A percentile compares a stretch with the other conserved stretches of the same genome.
These are phyloP conservation scores for Zosterops borbonicus DNA, from an alignment of 2,113 vertebrate genomes.

Conservation along the genomic window DNA sequence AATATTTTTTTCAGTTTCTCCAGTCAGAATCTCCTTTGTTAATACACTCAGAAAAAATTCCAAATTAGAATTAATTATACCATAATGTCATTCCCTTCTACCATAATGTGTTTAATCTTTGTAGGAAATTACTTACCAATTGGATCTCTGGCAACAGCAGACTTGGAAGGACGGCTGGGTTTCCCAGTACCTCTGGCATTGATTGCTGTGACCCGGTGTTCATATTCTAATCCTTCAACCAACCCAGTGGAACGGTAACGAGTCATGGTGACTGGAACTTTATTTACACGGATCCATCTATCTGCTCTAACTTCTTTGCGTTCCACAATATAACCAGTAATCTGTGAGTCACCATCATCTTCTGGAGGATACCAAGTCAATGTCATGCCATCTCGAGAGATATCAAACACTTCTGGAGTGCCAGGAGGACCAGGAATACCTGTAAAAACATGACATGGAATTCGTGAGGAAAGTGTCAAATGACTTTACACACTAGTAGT, in stretches of 20 bases:
- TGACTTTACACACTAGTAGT: neutral
- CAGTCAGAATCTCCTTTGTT: neutral
- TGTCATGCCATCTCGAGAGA: conserved; percentile 97
- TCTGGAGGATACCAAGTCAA: conserved; percentile 93
- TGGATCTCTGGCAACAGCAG: conserved; percentile 92
- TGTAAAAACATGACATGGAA: conserved; percentile 52
- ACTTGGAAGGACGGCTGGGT: conserved; percentile 91
- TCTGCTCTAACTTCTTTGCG: conserved; percentile 96
- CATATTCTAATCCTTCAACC: conserved; percentile 95
- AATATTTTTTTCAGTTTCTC: neutral
- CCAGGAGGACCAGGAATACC: conserved; percentile 91
- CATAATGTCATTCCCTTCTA: neutral
- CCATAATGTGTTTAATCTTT: neutral
- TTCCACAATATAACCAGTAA: conserved; percentile 95
- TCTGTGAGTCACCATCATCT: conserved; percentile 92
- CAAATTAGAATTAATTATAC: neutral
- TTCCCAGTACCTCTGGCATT: conserved; percentile 91
- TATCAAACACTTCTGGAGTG: conserved; percentile 88
- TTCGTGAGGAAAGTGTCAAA: neutral
- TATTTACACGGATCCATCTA: conserved; percentile 94
- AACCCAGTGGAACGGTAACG: conserved; percentile 95
- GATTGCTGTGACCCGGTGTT: conserved; percentile 93
- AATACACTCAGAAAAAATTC: neutral
- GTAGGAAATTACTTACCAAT: conserved; percentile 80
- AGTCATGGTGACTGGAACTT: conserved; percentile 97